Evolutionary conservation across 1,140 invertebrate genomes (phyloP), one percentile per base, ranked within the genome.

Genomic region (Eumeta japonica): DNA sequence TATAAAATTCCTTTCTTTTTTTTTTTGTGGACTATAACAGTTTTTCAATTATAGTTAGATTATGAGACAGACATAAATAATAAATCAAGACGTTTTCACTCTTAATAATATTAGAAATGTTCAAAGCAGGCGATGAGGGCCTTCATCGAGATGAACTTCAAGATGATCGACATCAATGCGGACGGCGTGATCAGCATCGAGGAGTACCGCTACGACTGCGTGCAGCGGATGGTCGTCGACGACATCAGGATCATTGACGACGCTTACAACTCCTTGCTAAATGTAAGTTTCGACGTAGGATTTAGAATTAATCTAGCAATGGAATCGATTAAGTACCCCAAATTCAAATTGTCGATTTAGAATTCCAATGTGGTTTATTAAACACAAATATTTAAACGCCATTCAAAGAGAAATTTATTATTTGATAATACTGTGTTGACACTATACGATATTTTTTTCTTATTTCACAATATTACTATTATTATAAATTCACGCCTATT

Each of bases 141-240:
- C 59, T 90, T 90, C 52, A 90, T 91, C 52, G 87, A 89, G 54
- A 83, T 83, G 30, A 87, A 89, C 61, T 91, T 90, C 57, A 85
- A 83, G 50, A 79, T 89, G 66, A 82, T 89, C 16, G 89, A 91
- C 47, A 79, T 90, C 18, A 89, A 91, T 52, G 81, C 81, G 38
- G 88, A 91, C 52, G 89, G 89, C 2, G 76, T 88, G 3, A 82
- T 91, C 29, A 85, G 80, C 16, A 71, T 87, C 1, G 86, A 90
- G 30, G 89, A 91, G 75, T 91, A 83, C 71, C 81, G 89, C 46
- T 88, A 89, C 52, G 88, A 89, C 62, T 89, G 88, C 49, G 83
- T 89, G 15, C 82, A 84, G 36, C 81, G 88, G 49, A 84, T 88
- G 71, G 85, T 88, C 5, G 80, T 88, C 28, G 83, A 88, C 41